Conservation (phyloP, 2,113 vertebrate genomes). For the Sphaerodactylus townsendi region DNA sequence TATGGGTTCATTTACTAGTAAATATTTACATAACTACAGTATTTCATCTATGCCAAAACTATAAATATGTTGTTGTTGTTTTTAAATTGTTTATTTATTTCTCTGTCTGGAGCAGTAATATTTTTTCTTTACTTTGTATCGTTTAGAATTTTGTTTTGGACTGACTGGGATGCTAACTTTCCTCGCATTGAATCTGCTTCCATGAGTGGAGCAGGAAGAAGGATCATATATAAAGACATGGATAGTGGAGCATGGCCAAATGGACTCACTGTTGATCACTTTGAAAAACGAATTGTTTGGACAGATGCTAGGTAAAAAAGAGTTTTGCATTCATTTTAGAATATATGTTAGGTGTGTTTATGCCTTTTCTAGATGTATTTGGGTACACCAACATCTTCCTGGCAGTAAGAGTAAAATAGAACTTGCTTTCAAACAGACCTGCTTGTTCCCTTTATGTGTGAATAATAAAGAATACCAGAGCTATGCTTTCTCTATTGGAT, state of each 20-base stretch:
- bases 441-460: not conserved
- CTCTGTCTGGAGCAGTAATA: not conserved
- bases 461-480: not conserved
- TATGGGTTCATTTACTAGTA: no score
- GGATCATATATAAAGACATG: constrained; percentile 97
- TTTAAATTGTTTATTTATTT: not conserved
- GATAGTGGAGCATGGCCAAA: constrained; percentile 98
- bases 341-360: not conserved
- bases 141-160: constrained; percentile 96
- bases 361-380: not conserved
- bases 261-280: constrained; percentile 95
- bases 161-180: constrained; percentile 98
- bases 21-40: no score
- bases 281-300: constrained; percentile 97
- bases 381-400: no score
- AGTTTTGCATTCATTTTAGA: not conserved
- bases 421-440: no score
- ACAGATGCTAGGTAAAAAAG: constrained; percentile 92
- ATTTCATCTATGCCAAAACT: not conserved
- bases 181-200: constrained; percentile 96
- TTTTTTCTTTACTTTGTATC: constrained; percentile 28
- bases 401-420: no score
- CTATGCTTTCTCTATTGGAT: not conserved
- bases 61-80: not conserved
- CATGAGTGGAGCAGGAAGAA: constrained; percentile 93